These are phyloP conservation scores for Ictalurus furcatus DNA, from an alignment of 2,113 vertebrate genomes.

Conservation along the genomic window DNA sequence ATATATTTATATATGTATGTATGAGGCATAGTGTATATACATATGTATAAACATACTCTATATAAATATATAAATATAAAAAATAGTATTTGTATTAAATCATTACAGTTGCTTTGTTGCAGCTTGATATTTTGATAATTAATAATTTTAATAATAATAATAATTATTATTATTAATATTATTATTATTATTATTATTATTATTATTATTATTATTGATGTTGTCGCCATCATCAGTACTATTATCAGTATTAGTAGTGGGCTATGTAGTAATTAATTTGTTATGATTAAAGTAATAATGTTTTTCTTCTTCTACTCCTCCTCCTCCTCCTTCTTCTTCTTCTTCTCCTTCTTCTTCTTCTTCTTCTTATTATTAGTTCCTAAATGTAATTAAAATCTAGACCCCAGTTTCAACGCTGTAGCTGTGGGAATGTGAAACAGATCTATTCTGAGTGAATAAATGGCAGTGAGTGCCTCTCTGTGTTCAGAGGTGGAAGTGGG, in stretches of 20 bases:
- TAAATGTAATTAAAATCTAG: no score
- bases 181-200: neutral
- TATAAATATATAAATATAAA: no score
- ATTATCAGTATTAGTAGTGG: neutral
- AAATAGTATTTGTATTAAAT: neutral
- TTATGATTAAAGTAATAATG: neutral
- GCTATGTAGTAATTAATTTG: neutral
- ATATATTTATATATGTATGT: neutral
- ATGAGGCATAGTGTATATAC: no score
- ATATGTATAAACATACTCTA: no score
- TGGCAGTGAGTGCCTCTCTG: neutral
- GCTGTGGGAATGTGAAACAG: neutral
- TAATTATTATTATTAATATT: no score
- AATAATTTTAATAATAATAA: no score
- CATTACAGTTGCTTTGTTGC: neutral
- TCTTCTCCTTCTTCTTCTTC: neutral
- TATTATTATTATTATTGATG: neutral
- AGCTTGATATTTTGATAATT: neutral
- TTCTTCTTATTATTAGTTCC: neutral
- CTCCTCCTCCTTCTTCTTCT: neutral
- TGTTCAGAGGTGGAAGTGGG: constrained; percentile 51
- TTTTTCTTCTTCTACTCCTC: neutral
- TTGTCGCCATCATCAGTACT: neutral
- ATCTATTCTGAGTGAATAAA: neutral
- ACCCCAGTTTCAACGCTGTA: neutral